A percentile compares a stretch with the other conserved stretches of the same genome.
Conservation (phyloP, 2,113 vertebrate genomes). For the Megaptera novaeangliae region DNA sequence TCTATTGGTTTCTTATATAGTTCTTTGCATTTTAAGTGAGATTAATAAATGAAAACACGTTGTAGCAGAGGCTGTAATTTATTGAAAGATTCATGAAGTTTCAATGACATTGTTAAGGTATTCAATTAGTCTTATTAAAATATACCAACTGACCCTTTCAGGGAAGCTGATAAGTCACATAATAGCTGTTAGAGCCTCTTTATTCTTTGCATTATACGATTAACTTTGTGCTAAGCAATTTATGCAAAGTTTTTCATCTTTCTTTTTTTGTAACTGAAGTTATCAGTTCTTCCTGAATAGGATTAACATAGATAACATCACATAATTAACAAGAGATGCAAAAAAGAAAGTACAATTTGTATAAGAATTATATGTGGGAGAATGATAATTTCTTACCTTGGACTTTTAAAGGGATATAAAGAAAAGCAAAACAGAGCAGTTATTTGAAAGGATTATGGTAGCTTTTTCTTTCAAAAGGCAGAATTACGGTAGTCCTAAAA, state of each 20-base stretch:
- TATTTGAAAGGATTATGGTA: conserved; percentile 90
- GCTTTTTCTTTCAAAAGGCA: conserved; percentile 86
- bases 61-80: conserved; percentile 84
- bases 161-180: conserved; percentile 87
- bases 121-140: conserved; percentile 92
- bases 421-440: conserved; percentile 87
- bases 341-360: conserved; percentile 89
- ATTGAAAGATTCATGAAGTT: conserved; percentile 86
- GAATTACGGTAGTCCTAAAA: conserved; percentile 74
- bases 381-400: conserved; percentile 95
- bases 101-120: conserved; percentile 90
- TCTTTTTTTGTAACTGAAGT: conserved; percentile 83
- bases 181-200: conserved; percentile 88
- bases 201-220: conserved; percentile 89
- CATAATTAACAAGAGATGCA: conserved; percentile 94
- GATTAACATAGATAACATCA: conserved; percentile 96
- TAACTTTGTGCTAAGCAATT: conserved; percentile 96
- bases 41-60: conserved; percentile 91
- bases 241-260: conserved; percentile 85
- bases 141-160: conserved; percentile 89
- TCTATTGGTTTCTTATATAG: conserved; percentile 82
- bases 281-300: conserved; percentile 90
- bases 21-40: conserved; percentile 90
- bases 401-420: conserved; percentile 90
- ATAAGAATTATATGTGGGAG: conserved; percentile 88